phyloP scores from a whole-genome alignment of 1,140 invertebrate genomes.

The Olivierus martensii region DNA sequence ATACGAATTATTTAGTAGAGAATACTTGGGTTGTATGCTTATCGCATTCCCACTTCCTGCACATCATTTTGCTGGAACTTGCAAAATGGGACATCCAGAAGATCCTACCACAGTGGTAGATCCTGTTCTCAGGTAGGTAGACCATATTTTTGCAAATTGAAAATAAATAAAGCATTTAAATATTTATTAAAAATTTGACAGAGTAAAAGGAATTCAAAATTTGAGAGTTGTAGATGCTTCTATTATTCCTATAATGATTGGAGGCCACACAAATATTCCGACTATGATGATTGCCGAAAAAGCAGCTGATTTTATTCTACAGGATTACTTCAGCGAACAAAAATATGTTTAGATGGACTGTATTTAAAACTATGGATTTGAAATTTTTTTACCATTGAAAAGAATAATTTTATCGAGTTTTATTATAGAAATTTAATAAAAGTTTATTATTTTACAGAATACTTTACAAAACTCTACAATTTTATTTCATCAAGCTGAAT shows the following conservation, averaged over 20 bases:
- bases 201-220: constrained; percentile 14
- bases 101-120: constrained; percentile 4
- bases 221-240: constrained; percentile 22
- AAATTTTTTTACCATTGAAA: too few relatives aligned
- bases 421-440: too few relatives aligned
- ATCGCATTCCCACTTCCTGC: neutral
- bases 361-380: too few relatives aligned
- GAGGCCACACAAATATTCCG: constrained; percentile 41
- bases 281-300: constrained; percentile 39
- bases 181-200: too few relatives aligned
- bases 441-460: too few relatives aligned
- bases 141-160: too few relatives aligned
- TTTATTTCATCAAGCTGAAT: too few relatives aligned
- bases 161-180: too few relatives aligned
- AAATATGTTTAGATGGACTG: too few relatives aligned
- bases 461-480: too few relatives aligned
- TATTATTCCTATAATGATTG: constrained; percentile 16
- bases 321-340: neutral
- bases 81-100: constrained; percentile 6
- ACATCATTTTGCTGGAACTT: neutral
- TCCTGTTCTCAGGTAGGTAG: neutral
- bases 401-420: too few relatives aligned
- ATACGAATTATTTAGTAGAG: neutral
- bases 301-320: constrained; percentile 33
- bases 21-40: neutral